Evolutionary conservation across 2,113 vertebrate genomes (phyloP), one percentile per base, ranked within the genome.

Genomic region (Poeciliopsis prolifica): DNA sequence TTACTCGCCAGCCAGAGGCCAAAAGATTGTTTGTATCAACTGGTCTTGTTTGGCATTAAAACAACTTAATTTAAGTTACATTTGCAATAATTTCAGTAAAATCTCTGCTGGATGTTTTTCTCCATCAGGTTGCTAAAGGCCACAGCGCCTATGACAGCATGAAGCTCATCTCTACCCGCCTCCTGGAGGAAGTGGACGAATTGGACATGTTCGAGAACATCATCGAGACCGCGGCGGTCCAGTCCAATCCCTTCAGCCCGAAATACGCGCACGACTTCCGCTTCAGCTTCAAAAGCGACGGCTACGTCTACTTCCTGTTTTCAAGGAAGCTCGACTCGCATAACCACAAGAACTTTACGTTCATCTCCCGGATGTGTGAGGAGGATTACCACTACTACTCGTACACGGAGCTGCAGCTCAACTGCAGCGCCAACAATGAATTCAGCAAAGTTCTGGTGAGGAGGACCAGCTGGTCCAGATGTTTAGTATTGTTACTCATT

Each of bases 101-200:
- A 12, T 5, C 5, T 17, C 15, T 6, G 14, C 44, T 14, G n/a
- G 17, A 1, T 37, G 7, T 24, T 22, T 10, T 24, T 54, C 33
- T 5, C 1, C 65, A 24, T 12, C 2, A 93, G 92, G 91, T 99
- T 28, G 98, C 96, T 8, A 98, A 98, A 72, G 97, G 97, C 40
- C 97, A 97, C 0, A 96, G 97, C 66, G 94, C 90, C 3, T 93
- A 96, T 0, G 97, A 99, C 92, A 97, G 96, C 3, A 95, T 96
- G n/a, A 96, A 99, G 87, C 96, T 99, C 26, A 97, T 98, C 88
- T 97, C 97, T 92, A 98, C 97, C 3, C 95, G 97, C 13, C 95
- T 97, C 84, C 94, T 97, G 61, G 88, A 95, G 76, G 86, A 85
- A 15, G 51, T 3, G 3, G 19, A 83, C 0, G 95, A 96, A 0